Percentiles rank a stretch among this genome's conserved stretches.
These are phyloP conservation scores for Palythoa grandis DNA, from an alignment of 92 coral and sea anemone genomes.

Conservation along the genomic window DNA sequence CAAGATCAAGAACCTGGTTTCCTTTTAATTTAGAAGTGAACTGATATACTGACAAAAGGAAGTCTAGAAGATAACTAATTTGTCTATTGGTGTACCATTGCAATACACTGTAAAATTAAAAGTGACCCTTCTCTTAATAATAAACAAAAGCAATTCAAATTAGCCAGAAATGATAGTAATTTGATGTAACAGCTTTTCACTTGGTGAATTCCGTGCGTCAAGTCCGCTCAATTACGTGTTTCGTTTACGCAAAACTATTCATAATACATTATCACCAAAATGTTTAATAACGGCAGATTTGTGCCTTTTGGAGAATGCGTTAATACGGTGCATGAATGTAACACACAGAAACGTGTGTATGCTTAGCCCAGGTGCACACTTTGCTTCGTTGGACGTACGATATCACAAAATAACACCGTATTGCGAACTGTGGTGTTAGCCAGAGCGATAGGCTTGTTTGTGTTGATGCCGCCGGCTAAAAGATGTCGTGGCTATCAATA, in stretches of 20 bases:
- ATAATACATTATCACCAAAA: not conserved
- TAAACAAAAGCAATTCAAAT: not conserved
- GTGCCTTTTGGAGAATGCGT: not conserved
- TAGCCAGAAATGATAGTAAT: not conserved
- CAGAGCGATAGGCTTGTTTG: no score
- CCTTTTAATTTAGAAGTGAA: not conserved
- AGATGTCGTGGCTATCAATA: no score
- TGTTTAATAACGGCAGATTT: not conserved
- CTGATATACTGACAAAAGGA: not conserved
- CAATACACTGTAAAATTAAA: not conserved
- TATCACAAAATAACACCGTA: not conserved
- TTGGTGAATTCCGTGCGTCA: not conserved
- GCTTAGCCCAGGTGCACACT: not conserved
- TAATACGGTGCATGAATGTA: not conserved
- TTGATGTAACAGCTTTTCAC: not conserved
- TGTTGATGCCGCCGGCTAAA: no score
- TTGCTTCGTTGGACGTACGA: no score
- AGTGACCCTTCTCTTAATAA: not conserved
- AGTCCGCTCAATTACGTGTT: not conserved
- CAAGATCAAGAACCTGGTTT: not conserved
- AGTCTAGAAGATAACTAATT: not conserved
- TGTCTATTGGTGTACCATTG: no score
- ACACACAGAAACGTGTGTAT: not conserved
- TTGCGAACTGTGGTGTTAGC: not conserved
- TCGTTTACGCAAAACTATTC: not conserved